Evolutionary conservation across 2,113 vertebrate species (phyloP).

Genomic region (Martes martes): DNA sequence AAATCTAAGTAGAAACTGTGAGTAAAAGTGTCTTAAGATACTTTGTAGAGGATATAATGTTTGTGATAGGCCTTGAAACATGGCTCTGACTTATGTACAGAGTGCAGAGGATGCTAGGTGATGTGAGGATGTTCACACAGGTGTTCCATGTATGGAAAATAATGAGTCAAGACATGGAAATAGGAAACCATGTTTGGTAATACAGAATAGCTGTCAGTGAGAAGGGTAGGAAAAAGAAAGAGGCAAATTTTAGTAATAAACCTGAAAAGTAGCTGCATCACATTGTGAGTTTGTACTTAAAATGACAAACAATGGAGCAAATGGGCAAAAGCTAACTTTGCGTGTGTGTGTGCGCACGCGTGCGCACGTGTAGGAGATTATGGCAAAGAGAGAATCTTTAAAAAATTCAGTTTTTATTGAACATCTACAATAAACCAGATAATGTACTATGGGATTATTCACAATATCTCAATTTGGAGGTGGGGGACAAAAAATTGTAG

Average conservation of each 20-base stretch:
- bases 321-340: background rate
- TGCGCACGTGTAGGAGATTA: background rate
- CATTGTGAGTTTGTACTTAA: background rate
- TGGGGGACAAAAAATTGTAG: background rate
- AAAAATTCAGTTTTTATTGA: background rate
- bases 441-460: background rate
- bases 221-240: background rate
- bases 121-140: background rate
- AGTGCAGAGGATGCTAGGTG: background rate
- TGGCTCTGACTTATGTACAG: background rate
- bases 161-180: background rate
- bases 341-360: too few species aligned
- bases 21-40: background rate
- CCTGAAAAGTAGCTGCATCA: background rate
- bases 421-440: background rate
- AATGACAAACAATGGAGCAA: background rate
- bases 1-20: background rate
- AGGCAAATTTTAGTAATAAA: background rate
- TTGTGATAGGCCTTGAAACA: background rate
- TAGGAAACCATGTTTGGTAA: background rate
- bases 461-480: background rate
- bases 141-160: background rate
- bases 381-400: background rate
- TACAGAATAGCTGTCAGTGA: background rate
- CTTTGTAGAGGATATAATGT: too few species aligned